phyloP scores from a whole-genome alignment of 2,113 vertebrate species.

The Aphelocoma coerulescens region DNA sequence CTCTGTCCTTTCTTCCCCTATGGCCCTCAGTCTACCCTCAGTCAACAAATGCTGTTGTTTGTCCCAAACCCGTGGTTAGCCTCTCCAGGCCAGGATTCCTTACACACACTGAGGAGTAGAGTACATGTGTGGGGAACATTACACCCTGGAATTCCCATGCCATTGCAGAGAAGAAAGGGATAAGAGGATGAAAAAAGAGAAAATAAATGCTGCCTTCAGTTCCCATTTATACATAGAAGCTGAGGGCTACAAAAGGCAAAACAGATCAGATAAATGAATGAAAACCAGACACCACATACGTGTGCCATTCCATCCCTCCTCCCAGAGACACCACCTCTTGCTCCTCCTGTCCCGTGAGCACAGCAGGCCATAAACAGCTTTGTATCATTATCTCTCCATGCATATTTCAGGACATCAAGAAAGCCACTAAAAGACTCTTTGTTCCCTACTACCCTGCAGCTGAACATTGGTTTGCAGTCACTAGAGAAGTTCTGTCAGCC shows the following conservation, averaged over 20 bases:
- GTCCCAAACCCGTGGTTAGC: background rate
- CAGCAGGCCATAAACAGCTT: background rate
- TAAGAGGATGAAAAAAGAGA: background rate
- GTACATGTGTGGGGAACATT: rapidly evolving
- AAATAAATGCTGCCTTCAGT: background rate
- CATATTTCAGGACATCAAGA: background rate
- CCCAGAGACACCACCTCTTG: background rate
- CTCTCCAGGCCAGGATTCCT: background rate
- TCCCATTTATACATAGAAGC: background rate
- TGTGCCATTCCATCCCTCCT: background rate
- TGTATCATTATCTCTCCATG: background rate
- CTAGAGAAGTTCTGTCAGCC: background rate
- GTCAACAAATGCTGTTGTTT: background rate
- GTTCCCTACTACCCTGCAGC: background rate
- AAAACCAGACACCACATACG: background rate
- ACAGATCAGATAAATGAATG: background rate
- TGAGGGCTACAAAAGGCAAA: background rate
- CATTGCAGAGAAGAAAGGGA: background rate
- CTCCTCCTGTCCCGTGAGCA: background rate
- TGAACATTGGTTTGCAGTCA: background rate
- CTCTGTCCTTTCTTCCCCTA: background rate
- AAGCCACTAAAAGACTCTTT: background rate
- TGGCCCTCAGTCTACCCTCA: background rate
- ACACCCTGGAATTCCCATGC: background rate
- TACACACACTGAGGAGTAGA: rapidly evolving